Conservation (phyloP, 1,140 invertebrate species). For the Gerris buenoi region DNA sequence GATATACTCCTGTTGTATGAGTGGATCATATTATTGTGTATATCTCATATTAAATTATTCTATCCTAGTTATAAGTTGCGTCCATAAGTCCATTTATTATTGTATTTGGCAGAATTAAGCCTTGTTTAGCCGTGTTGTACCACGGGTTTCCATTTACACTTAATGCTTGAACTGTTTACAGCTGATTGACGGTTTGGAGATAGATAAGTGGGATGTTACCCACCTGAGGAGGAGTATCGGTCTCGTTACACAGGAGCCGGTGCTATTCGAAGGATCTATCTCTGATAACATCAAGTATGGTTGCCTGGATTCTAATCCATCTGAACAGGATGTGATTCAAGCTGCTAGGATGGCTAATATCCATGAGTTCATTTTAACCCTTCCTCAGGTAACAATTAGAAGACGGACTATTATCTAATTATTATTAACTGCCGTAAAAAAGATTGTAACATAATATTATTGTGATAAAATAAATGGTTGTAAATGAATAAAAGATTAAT, state of each 20-base stretch:
- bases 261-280: slow-evolving; percentile 57
- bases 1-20: neutral
- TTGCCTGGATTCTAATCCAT: slow-evolving; percentile 30
- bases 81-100: neutral
- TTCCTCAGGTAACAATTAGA: slow-evolving; percentile 65
- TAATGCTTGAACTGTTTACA: slow-evolving; percentile 13
- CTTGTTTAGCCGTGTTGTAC: neutral
- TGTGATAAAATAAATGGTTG: no score
- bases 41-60: neutral
- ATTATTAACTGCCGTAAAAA: no score
- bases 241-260: slow-evolving; percentile 65
- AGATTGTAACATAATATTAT: no score
- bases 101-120: neutral
- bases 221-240: slow-evolving; percentile 58
- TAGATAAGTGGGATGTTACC: slow-evolving; percentile 45
- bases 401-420: no score
- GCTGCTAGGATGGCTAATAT: slow-evolving; percentile 76
- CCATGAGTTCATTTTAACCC: slow-evolving; percentile 61
- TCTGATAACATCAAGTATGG: slow-evolving; percentile 64
- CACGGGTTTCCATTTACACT: slow-evolving; percentile 39
- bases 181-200: slow-evolving; percentile 34
- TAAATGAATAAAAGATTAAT: no score
- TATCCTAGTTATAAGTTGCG: neutral
- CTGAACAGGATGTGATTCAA: slow-evolving; percentile 48
- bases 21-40: neutral